Evolutionary conservation across 2,797 vertebrate genomes (phyloP).

Genomic region (Varecia variegata): DNA sequence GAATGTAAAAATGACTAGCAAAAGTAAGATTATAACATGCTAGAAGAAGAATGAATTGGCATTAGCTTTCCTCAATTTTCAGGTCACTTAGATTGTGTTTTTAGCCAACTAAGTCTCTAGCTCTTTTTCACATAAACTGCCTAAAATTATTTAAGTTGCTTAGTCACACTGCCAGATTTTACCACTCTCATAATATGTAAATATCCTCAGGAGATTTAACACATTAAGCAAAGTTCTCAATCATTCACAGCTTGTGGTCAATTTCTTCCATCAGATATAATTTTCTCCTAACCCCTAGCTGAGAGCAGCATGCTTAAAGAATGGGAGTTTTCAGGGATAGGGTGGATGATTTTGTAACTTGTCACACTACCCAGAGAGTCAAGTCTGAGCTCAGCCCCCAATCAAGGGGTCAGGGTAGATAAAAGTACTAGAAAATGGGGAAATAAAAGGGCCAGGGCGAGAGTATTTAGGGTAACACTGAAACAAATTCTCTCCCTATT

Average conservation of each 20-base stretch:
- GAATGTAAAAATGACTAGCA: background rate
- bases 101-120: background rate
- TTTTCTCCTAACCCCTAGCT: constrained; percentile 39
- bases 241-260: constrained; percentile 62
- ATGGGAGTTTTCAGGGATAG: background rate
- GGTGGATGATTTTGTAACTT: background rate
- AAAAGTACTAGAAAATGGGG: background rate
- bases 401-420: background rate
- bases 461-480: background rate
- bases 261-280: constrained; percentile 45
- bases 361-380: background rate
- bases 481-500: background rate
- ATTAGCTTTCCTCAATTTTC: background rate
- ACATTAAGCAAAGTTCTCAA: constrained; percentile 26
- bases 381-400: background rate
- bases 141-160: constrained; percentile 37
- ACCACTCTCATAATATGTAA: background rate
- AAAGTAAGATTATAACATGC: background rate
- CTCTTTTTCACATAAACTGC: background rate
- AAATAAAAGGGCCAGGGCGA: background rate
- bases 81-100: background rate
- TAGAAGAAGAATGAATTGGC: background rate
- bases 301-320: background rate
- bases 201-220: constrained; percentile 46
- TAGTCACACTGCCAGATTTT: constrained; percentile 32